phyloP scores from a whole-genome alignment of 2,113 vertebrate species.

The Hypocryptadius cinnamomeus region DNA sequence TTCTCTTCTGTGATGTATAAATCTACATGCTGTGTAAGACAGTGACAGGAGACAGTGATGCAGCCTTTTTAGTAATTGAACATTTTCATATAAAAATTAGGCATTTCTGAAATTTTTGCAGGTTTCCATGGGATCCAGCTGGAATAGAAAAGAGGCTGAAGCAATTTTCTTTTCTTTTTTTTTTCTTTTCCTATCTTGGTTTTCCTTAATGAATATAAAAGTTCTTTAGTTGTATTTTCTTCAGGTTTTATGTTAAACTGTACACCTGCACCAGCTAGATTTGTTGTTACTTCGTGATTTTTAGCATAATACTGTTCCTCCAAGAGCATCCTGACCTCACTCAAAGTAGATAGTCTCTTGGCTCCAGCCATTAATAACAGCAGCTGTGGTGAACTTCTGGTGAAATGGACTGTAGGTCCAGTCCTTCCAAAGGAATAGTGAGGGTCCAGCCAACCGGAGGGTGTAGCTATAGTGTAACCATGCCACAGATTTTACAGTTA shows the following conservation, averaged over 20 bases:
- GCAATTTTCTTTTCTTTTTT: background rate
- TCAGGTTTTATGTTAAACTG: background rate
- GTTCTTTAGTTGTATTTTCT: background rate
- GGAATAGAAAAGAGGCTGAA: background rate
- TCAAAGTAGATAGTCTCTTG: background rate
- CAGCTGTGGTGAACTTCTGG: background rate
- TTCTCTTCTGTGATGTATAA: background rate
- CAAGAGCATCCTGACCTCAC: background rate
- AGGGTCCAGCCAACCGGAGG: background rate
- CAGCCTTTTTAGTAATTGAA: background rate
- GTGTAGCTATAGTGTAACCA: background rate
- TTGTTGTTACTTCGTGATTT: background rate
- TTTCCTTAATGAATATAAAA: background rate
- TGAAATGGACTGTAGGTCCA: background rate
- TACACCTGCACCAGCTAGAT: background rate
- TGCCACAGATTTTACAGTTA: background rate
- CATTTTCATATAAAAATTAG: background rate
- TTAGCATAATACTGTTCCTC: background rate
- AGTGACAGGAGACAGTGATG: background rate
- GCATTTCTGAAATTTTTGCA: background rate
- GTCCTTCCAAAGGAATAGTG: background rate
- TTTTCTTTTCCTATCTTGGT: background rate
- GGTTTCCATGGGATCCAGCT: slow-evolving; percentile 17
- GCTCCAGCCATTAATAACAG: background rate
- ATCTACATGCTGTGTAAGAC: background rate